Evolutionary conservation across 2,797 vertebrate genomes (phyloP).

Genomic region (Pachyuromys duprasi): DNA sequence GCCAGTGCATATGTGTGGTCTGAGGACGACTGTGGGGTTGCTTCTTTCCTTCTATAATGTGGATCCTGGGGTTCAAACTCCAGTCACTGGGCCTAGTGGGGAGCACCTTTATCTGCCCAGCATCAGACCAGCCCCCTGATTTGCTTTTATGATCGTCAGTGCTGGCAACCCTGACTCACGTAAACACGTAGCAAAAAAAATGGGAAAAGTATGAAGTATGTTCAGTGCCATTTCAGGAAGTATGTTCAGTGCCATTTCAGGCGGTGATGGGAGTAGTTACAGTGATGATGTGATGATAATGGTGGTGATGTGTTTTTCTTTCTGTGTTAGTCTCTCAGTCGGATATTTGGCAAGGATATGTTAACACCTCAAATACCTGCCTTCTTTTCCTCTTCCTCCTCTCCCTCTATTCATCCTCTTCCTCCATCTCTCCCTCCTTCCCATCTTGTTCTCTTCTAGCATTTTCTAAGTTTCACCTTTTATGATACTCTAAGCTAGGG

Average conservation of each 20-base stretch:
- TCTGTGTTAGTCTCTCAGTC: background rate
- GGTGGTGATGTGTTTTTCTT: background rate
- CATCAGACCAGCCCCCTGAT: background rate
- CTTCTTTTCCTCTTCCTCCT: background rate
- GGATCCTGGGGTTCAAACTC: background rate
- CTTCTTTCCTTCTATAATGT: background rate
- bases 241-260: too few species aligned
- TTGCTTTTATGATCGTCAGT: background rate
- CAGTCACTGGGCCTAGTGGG: too few species aligned
- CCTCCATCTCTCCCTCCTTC: too few species aligned
- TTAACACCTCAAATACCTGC: background rate
- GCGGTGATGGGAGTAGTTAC: accelerated
- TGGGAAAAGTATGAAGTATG: background rate
- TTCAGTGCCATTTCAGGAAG: background rate
- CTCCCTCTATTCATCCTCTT: background rate
- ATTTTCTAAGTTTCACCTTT: background rate
- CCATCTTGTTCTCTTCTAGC: background rate
- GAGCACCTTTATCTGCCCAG: background rate
- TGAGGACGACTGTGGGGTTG: background rate
- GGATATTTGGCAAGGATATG: background rate
- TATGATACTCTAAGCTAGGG: background rate
- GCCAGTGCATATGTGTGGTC: too few species aligned
- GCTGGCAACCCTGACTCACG: background rate
- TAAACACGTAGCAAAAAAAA: background rate
- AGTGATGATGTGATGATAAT: accelerated